Evolutionary conservation across 2,113 vertebrate genomes (phyloP).

Genomic region (Saguinus imperator): DNA sequence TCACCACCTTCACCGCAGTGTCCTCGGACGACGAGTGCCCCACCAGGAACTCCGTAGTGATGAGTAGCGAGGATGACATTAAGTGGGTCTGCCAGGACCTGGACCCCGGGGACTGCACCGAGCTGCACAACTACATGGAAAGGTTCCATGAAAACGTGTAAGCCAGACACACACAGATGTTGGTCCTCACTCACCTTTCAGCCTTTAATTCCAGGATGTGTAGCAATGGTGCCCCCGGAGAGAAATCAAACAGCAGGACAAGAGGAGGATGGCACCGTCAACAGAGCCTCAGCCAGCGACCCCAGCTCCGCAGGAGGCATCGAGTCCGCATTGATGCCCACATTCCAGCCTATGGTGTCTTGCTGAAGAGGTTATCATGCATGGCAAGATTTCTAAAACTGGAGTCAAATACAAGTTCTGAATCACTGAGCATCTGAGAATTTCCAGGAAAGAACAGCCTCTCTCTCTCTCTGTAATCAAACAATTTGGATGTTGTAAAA

Average conservation of each 20-base stretch:
- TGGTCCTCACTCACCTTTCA: slow-evolving; percentile 81
- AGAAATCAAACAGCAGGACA: neutral
- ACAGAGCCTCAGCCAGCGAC: slow-evolving; percentile 43
- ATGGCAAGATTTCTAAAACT: neutral
- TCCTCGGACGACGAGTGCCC: slow-evolving; percentile 85
- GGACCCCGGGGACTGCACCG: slow-evolving; percentile 85
- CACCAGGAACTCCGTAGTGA: slow-evolving; percentile 79
- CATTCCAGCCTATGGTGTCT: neutral
- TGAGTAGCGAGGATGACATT: slow-evolving; percentile 87
- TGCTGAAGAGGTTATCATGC: neutral
- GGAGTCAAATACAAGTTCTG: slow-evolving; percentile 42
- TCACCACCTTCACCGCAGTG: slow-evolving; percentile 93
- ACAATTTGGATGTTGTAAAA: slow-evolving; percentile 61
- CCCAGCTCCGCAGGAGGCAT: slow-evolving; percentile 54
- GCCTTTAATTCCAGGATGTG: slow-evolving; percentile 83
- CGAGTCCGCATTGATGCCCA: neutral
- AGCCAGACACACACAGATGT: neutral
- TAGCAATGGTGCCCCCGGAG: slow-evolving; percentile 34
- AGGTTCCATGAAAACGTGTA: slow-evolving; percentile 81
- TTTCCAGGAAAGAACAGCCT: slow-evolving; percentile 55
- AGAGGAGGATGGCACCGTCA: neutral
- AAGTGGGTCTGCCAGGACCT: slow-evolving; percentile 93
- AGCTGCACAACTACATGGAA: slow-evolving; percentile 82
- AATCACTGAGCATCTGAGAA: slow-evolving; percentile 64
- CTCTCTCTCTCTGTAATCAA: neutral